Percentiles rank a stretch among this genome's conserved stretches.
These are phyloP conservation scores for Ctenomys sociabilis DNA, from an alignment of 2,113 vertebrate genomes.

Conservation along the genomic window DNA sequence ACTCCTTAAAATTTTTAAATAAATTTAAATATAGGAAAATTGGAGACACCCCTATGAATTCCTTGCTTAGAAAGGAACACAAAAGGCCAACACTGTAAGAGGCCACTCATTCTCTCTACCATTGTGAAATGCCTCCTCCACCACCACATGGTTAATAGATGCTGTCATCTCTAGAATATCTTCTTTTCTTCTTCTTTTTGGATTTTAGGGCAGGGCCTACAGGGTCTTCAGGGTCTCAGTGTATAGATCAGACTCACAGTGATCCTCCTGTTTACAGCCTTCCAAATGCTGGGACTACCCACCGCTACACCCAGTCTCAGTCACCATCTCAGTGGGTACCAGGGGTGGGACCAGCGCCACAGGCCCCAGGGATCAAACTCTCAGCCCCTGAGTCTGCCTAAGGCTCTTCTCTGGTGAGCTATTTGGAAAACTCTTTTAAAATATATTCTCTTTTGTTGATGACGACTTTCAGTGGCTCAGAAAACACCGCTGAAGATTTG, in stretches of 20 bases:
- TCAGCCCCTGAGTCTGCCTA: no score
- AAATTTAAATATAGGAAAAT: conserved; percentile 25
- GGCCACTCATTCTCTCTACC: neutral
- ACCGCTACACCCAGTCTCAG: no score
- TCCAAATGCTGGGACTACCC: no score
- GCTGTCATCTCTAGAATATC: neutral
- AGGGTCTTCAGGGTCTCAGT: no score
- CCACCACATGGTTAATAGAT: neutral
- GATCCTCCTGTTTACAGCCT: no score
- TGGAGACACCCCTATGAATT: neutral
- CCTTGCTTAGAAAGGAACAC: neutral
- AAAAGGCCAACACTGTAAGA: neutral
- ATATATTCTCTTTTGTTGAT: neutral
- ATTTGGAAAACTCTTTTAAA: neutral
- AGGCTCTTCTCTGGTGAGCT: no score
- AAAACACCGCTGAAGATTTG: neutral
- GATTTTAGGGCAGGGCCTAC: no score
- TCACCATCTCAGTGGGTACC: no score
- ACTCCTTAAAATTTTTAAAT: neutral
- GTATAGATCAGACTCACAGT: no score
- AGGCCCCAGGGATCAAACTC: no score
- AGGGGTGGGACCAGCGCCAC: no score
- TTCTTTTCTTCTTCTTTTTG: neutral
- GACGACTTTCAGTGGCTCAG: neutral
- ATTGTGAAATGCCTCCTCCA: neutral